These are phyloP conservation scores for Paraescarpia echinospica DNA, from an alignment of 1,140 invertebrate genomes.

Conservation along the genomic window DNA sequence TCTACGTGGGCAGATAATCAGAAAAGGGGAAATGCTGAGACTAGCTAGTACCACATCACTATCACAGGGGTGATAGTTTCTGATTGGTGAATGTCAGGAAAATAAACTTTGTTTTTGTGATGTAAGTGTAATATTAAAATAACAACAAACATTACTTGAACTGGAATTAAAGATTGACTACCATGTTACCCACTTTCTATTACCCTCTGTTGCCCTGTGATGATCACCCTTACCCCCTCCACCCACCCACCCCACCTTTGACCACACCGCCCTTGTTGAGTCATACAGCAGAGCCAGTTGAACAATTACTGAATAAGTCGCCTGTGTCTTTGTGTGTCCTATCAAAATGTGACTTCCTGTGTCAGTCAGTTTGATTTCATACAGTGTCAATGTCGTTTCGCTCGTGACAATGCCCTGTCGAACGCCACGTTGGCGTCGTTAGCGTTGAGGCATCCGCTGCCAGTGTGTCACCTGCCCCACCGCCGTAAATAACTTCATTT, in stretches of 20 bases:
- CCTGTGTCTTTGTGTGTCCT: neutral
- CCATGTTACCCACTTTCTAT: neutral
- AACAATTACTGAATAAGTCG: neutral
- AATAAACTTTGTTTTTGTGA: neutral
- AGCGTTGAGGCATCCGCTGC: neutral
- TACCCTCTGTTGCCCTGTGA: neutral
- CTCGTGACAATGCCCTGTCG: neutral
- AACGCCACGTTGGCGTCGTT: neutral
- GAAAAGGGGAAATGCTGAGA: neutral
- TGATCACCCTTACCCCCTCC: neutral
- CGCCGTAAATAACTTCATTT: neutral
- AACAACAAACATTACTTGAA: neutral
- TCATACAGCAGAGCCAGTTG: neutral
- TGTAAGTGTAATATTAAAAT: neutral
- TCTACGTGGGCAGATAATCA: neutral
- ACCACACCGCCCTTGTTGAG: neutral
- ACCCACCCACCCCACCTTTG: neutral
- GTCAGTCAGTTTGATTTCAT: neutral
- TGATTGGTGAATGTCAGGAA: neutral
- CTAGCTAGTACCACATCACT: too few relatives aligned
- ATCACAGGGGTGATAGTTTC: neutral
- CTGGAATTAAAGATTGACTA: neutral
- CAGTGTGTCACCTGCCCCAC: neutral
- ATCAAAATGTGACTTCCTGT: neutral
- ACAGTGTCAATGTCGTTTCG: neutral